Conservation (phyloP, 1,140 invertebrate genomes). For the Sinonovacula constricta region DNA sequence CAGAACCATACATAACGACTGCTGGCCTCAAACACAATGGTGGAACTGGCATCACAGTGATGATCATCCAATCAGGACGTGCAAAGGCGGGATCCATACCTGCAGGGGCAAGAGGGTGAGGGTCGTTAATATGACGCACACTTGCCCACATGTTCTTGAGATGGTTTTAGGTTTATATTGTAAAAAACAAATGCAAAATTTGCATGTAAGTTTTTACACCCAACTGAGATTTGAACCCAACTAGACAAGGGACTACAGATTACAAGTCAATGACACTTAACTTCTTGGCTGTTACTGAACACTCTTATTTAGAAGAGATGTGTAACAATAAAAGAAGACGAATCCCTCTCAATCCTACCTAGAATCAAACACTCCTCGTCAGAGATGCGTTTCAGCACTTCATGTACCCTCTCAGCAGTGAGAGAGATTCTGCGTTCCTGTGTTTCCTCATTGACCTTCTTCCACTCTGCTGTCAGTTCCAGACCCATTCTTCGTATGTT, state of each 20-base stretch:
- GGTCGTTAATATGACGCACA: too few species aligned
- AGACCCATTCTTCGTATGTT: conserved; percentile 92
- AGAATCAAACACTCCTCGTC: conserved; percentile 98
- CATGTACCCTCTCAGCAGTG: conserved; percentile 96
- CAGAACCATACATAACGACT: conserved; percentile 99
- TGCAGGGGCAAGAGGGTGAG: too few species aligned
- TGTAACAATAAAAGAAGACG: too few species aligned
- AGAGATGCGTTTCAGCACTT: conserved; percentile 97
- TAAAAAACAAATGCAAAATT: too few species aligned
- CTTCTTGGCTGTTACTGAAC: too few species aligned
- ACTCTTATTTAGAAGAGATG: too few species aligned
- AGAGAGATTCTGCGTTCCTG: conserved; percentile 88
- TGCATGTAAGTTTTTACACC: too few species aligned
- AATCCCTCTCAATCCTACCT: conserved; percentile 83
- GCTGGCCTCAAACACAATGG: conserved; percentile 93
- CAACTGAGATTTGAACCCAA: too few species aligned
- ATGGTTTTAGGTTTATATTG: too few species aligned
- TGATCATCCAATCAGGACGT: conserved; percentile 99
- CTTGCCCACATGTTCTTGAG: too few species aligned
- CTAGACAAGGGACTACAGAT: too few species aligned
- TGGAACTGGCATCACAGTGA: conserved; percentile 98
- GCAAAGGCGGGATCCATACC: conserved; percentile 96
- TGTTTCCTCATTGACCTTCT: conserved; percentile 98
- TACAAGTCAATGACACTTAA: too few species aligned
- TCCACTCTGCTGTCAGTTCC: conserved; percentile 98